These are phyloP conservation scores for Seira sanloemensis DNA, from an alignment of 2,888 invertebrate species.

Conservation along the genomic window DNA sequence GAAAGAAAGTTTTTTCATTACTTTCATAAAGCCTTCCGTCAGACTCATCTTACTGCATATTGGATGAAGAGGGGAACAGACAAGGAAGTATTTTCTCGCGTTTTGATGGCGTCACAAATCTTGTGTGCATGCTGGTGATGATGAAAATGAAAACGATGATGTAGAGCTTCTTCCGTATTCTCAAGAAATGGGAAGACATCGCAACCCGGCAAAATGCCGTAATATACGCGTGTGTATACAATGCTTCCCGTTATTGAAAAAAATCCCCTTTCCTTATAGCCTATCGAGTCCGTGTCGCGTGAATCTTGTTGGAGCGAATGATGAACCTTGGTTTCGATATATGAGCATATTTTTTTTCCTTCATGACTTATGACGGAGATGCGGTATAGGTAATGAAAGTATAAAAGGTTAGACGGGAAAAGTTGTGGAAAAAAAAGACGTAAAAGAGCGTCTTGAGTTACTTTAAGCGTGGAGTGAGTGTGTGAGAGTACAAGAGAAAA, in stretches of 20 bases:
- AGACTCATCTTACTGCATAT: neutral
- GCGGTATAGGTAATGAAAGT: neutral
- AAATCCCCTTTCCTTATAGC: neutral
- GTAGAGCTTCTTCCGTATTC: constrained; percentile 16
- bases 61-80: neutral
- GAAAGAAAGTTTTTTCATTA: constrained; percentile 10
- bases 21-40: neutral
- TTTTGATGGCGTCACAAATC: constrained; percentile 53
- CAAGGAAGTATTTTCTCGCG: constrained; percentile 5
- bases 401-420: neutral
- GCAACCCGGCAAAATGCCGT: neutral
- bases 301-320: neutral
- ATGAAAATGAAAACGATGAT: constrained; percentile 38
- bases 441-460: constrained; percentile 8
- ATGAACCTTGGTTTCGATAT: neutral
- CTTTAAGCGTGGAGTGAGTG: too few relatives aligned
- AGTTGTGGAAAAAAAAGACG: constrained; percentile 1
- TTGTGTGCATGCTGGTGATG: constrained; percentile 26
- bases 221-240: neutral
- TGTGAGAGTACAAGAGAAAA: neutral
- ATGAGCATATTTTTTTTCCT: neutral
- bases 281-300: neutral
- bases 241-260: neutral
- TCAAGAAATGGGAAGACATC: neutral
- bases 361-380: neutral